Conservation (phyloP, 2,797 vertebrate species). For the Chromis chromis region DNA sequence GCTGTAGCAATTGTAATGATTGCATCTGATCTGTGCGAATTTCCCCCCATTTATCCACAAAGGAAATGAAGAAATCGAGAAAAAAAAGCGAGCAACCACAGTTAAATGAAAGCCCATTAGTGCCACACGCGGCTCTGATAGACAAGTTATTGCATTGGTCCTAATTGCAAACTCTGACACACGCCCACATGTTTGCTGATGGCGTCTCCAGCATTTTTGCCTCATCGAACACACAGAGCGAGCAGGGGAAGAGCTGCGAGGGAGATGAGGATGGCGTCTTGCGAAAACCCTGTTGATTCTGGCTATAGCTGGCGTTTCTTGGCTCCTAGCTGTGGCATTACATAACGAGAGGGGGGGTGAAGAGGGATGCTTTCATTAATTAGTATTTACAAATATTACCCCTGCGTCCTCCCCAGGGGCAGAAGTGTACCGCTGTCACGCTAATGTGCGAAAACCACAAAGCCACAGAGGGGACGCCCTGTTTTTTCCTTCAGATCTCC, state of each 20-base stretch:
- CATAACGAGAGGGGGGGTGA: constrained; percentile 37
- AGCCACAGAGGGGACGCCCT: constrained; percentile 35
- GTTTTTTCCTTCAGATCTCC: constrained; percentile 60
- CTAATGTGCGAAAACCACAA: constrained; percentile 72
- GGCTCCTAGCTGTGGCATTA: constrained; percentile 58
- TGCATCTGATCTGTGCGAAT: constrained; percentile 51
- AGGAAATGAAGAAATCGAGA: constrained; percentile 24
- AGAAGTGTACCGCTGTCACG: constrained; percentile 60
- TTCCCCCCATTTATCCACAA: constrained; percentile 44
- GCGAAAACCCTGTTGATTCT: constrained; percentile 52
- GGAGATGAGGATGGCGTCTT: constrained; percentile 55
- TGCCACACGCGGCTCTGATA: constrained; percentile 55
- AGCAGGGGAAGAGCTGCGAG: constrained; percentile 54
- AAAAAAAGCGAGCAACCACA: constrained; percentile 15
- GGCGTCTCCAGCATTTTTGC: constrained; percentile 65
- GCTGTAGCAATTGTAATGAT: constrained; percentile 33
- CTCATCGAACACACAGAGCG: constrained; percentile 64
- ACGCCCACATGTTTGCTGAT: constrained; percentile 70
- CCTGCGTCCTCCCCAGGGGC: constrained; percentile 61
- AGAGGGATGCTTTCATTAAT: constrained; percentile 72
- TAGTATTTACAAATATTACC: constrained; percentile 81
- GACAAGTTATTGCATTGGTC: constrained; percentile 72
- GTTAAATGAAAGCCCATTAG: constrained; percentile 65
- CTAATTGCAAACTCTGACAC: constrained; percentile 76
- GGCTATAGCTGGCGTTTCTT: constrained; percentile 62